Percentiles rank a stretch among this genome's conserved stretches.
These are phyloP conservation scores for Merodon equestris DNA, from an alignment of 2,888 invertebrate species.

Conservation along the genomic window DNA sequence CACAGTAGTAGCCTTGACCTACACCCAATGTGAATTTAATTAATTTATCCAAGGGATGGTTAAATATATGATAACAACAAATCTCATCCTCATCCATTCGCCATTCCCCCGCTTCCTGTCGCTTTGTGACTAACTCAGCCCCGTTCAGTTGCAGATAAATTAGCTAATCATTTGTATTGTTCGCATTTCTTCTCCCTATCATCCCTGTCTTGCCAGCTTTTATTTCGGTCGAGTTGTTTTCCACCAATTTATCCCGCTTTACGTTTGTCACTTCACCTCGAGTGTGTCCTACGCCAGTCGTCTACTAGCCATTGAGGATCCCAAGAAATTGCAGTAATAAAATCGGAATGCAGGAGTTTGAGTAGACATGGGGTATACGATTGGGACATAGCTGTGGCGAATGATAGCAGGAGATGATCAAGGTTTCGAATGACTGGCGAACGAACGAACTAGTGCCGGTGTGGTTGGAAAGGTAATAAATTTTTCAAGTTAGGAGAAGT, in stretches of 20 bases:
- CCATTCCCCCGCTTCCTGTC: background rate
- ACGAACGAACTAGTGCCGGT: too few species aligned
- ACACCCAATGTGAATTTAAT: conserved; percentile 56
- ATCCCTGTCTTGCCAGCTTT: conserved; percentile 9
- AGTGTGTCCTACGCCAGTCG: conserved; percentile 21
- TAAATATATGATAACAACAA: conserved; percentile 22
- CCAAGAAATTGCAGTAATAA: conserved; percentile 61
- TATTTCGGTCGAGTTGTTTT: conserved; percentile 53
- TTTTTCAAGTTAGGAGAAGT: conserved; percentile 64
- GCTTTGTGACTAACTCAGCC: conserved; percentile 4
- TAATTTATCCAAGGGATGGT: conserved; percentile 53
- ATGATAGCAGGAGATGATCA: too few species aligned
- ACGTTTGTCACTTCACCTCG: conserved; percentile 50
- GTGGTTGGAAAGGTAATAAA: conserved; percentile 59
- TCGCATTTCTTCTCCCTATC: conserved; percentile 17
- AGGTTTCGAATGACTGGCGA: too few species aligned
- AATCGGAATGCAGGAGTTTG: conserved; percentile 45
- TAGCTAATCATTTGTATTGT: conserved; percentile 61
- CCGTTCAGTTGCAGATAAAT: conserved; percentile 52
- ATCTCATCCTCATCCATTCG: too few species aligned
- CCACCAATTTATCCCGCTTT: conserved; percentile 54
- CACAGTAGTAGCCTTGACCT: conserved; percentile 55
- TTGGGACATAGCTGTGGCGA: conserved; percentile 15
- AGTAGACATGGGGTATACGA: conserved; percentile 23
- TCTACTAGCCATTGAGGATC: too few species aligned